phyloP scores from a whole-genome alignment of 2,888 invertebrate genomes.

The Cataglyphis livida region DNA sequence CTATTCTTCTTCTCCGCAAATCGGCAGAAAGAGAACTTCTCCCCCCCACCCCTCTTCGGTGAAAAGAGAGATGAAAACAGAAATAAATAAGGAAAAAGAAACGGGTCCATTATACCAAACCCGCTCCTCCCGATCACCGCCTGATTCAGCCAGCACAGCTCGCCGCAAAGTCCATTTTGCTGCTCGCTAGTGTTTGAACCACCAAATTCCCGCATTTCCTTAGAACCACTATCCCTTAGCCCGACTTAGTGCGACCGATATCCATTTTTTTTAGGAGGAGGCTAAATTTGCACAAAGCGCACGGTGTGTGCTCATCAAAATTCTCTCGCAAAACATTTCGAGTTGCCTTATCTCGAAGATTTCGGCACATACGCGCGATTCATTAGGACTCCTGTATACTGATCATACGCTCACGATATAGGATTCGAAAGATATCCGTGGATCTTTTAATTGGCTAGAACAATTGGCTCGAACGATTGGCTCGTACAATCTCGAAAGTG shows the following conservation, averaged over 20 bases:
- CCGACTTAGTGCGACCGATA: conserved; percentile 39
- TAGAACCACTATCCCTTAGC: conserved; percentile 55
- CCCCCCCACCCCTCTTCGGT: conserved; percentile 56
- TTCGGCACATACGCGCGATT: conserved; percentile 33
- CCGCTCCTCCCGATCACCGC: conserved; percentile 73
- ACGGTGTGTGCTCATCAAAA: conserved; percentile 37
- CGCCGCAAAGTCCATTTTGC: conserved; percentile 84
- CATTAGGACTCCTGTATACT: conserved; percentile 23
- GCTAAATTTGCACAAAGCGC: conserved; percentile 55
- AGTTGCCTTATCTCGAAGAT: conserved; percentile 12
- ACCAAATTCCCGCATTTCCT: conserved; percentile 65
- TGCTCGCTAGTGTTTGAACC: conserved; percentile 82
- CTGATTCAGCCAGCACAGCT: conserved; percentile 83
- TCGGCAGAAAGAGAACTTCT: conserved; percentile 73
- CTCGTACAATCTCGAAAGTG: background rate
- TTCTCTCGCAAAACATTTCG: conserved; percentile 37
- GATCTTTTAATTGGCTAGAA: conserved; percentile 34
- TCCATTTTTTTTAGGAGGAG: conserved; percentile 40
- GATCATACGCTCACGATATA: conserved; percentile 9
- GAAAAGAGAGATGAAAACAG: conserved; percentile 66
- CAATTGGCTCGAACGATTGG: conserved; percentile 34
- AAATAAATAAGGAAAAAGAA: conserved; percentile 60
- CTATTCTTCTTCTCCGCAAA: conserved; percentile 81
- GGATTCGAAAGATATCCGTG: background rate
- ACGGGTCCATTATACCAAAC: conserved; percentile 69